Percentiles rank a stretch among this genome's conserved stretches.
Evolutionary conservation across 2,113 vertebrate genomes (phyloP).

Genomic region (Mustela lutreola): DNA sequence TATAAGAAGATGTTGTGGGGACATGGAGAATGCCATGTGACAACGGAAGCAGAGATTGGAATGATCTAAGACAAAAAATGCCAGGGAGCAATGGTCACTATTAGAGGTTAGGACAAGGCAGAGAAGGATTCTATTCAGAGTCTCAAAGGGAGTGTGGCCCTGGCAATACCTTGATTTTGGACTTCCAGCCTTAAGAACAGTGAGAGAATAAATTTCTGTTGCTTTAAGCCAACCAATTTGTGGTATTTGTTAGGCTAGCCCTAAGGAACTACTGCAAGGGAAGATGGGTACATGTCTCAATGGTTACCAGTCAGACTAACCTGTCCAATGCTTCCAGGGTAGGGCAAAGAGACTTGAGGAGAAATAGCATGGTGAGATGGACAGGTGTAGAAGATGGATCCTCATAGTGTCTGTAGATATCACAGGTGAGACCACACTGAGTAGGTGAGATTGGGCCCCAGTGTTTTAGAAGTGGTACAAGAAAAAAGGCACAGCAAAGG

Average conservation of each 20-base stretch:
- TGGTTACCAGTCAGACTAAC: too few species aligned
- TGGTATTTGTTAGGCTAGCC: neutral
- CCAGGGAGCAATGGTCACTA: neutral
- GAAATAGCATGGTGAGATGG: rapidly evolving
- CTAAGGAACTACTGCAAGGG: neutral
- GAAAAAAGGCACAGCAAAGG: neutral
- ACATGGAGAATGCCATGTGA: neutral
- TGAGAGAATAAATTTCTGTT: neutral
- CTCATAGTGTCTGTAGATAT: rapidly evolving
- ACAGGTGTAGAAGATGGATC: neutral
- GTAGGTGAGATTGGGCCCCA: neutral
- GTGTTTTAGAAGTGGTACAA: neutral
- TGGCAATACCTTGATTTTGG: neutral
- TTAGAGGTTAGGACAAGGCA: neutral
- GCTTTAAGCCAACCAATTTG: neutral
- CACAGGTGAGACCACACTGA: neutral
- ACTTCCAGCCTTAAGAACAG: neutral
- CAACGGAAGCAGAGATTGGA: neutral
- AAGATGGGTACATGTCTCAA: rapidly evolving
- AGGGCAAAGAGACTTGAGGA: neutral
- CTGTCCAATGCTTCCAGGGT: neutral
- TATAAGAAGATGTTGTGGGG: neutral
- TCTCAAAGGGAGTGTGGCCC: too few species aligned
- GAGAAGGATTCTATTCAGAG: neutral
- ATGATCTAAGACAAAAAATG: neutral